Evolutionary conservation across 2,113 vertebrate genomes (phyloP).

Genomic region (Neolamprologus brichardi): DNA sequence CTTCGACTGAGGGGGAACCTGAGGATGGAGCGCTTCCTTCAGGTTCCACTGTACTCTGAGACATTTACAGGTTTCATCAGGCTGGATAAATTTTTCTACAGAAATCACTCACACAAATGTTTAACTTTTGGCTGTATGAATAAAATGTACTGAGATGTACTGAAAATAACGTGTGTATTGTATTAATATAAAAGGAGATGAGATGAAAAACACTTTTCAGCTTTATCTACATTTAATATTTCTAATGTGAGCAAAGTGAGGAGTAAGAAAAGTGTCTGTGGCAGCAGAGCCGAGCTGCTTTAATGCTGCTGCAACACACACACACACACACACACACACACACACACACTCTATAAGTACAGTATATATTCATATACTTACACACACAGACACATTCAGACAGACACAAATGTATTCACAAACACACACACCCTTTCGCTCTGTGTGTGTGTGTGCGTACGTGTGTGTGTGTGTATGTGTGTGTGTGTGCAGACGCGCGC

Average conservation of each 20-base stretch:
- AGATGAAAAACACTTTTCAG: not conserved
- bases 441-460: not conserved
- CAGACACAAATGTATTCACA: not conserved
- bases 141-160: not conserved
- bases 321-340: not conserved
- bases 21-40: not conserved
- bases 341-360: not conserved
- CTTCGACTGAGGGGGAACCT: not conserved
- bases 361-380: not conserved
- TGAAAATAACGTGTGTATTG: not conserved
- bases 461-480: not conserved
- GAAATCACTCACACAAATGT: not conserved
- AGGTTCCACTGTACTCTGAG: not conserved
- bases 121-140: not conserved
- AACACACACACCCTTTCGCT: not conserved
- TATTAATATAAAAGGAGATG: not conserved
- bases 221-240: not conserved
- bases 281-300: not conserved
- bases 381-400: not conserved
- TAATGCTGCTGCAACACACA: not conserved
- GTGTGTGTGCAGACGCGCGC: not conserved
- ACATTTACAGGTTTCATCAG: not conserved
- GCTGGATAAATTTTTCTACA: not conserved
- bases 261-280: not conserved
- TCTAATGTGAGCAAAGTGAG: not conserved